Evolutionary conservation across 2,888 invertebrate genomes (phyloP).

Genomic region (Selenia dentaria): DNA sequence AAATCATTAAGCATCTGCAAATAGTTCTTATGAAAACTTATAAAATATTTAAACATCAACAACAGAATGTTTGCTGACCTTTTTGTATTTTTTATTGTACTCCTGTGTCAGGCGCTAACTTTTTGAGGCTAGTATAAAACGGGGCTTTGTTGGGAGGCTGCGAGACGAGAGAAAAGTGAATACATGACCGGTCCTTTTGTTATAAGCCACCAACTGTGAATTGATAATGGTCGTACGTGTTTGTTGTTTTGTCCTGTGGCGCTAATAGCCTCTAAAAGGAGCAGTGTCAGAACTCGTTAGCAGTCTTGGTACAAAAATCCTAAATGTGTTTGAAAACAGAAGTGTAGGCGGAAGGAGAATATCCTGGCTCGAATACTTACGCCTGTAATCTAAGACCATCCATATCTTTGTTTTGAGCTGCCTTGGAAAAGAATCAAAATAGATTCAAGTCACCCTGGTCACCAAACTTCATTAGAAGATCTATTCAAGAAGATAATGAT

Average conservation of each 20-base stretch:
- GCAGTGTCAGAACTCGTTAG: conserved; percentile 1
- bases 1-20: too few species aligned
- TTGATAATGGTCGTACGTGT: conserved; percentile 68
- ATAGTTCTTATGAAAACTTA: too few species aligned
- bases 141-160: conserved; percentile 55
- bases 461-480: too few species aligned
- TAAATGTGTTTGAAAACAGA: too few species aligned
- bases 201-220: conserved; percentile 68
- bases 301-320: too few species aligned
- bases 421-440: too few species aligned
- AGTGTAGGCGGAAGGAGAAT: too few species aligned
- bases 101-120: conserved; percentile 40
- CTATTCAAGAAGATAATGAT: too few species aligned
- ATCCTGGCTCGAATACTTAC: too few species aligned
- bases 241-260: conserved; percentile 50
- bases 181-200: conserved; percentile 67
- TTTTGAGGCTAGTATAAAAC: conserved; percentile 53
- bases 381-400: too few species aligned
- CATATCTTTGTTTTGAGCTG: too few species aligned
- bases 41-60: conserved; percentile 25
- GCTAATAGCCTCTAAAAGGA: conserved; percentile 11
- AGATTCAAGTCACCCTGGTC: too few species aligned
- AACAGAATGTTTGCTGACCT: conserved; percentile 17
- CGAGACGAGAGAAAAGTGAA: conserved; percentile 55
- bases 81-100: conserved; percentile 32